These are phyloP conservation scores for Hirudinaria manillensis DNA, from an alignment of 2,888 invertebrate species.

Conservation along the genomic window DNA sequence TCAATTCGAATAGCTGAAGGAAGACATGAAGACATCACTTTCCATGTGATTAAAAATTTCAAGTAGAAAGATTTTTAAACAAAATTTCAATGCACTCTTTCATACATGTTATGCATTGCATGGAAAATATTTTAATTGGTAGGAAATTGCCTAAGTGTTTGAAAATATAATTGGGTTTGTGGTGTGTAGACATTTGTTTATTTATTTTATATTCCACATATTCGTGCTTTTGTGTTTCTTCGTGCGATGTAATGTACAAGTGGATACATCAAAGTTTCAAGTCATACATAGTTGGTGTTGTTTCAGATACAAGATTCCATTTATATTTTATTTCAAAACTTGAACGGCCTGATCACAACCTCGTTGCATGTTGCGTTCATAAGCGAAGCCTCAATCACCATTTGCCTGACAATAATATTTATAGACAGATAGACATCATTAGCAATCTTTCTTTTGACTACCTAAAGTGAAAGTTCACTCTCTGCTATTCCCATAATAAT, in stretches of 20 bases:
- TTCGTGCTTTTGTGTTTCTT: conserved; percentile 4
- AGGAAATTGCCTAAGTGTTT: conserved; percentile 1
- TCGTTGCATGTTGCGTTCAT: conserved; percentile 8
- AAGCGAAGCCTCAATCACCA: neutral
- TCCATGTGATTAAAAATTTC: neutral
- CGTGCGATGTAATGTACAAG: neutral
- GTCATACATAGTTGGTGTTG: neutral
- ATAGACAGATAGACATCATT: too few relatives aligned
- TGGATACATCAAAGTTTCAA: neutral
- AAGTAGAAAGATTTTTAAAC: neutral
- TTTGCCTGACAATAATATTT: too few relatives aligned
- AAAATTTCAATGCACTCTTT: neutral
- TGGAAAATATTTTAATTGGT: too few relatives aligned
- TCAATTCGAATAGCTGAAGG: too few relatives aligned
- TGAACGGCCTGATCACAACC: neutral
- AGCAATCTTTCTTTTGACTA: neutral
- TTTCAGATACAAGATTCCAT: neutral
- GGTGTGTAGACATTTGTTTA: neutral
- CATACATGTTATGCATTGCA: too few relatives aligned
- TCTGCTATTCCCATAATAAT: neutral
- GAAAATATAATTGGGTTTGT: neutral
- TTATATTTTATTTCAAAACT: neutral
- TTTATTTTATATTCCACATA: neutral
- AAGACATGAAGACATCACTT: neutral
- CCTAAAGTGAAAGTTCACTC: neutral